Percentiles rank a stretch among this genome's conserved stretches.
These are phyloP conservation scores for Zaprionus gabonicus DNA, from an alignment of 1,140 invertebrate genomes.

Conservation along the genomic window DNA sequence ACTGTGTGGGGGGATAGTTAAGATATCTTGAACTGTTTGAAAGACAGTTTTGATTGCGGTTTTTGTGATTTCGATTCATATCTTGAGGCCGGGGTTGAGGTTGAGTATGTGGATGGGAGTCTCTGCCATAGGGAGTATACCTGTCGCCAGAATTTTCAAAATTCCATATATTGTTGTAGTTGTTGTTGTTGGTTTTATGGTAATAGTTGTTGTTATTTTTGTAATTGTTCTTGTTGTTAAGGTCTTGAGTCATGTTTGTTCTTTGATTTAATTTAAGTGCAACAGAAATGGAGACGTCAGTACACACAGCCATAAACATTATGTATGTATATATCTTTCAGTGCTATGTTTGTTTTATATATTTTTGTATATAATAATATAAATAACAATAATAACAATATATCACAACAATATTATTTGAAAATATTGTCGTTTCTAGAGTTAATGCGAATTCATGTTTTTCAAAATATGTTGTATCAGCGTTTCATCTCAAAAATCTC, in stretches of 20 bases:
- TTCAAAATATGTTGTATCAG: conserved; percentile 83
- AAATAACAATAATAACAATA: conserved; percentile 45
- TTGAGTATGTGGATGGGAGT: conserved; percentile 24
- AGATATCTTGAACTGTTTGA: conserved; percentile 26
- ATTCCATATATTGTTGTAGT: conserved; percentile 40
- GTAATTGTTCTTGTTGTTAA: conserved; percentile 26
- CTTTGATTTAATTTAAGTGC: conserved; percentile 27
- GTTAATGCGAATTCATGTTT: conserved; percentile 75
- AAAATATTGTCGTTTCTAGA: conserved; percentile 36
- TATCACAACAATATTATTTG: conserved; percentile 41
- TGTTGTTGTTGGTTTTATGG: conserved; percentile 17
- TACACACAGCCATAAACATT: conserved; percentile 74
- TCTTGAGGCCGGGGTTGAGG: conserved; percentile 35
- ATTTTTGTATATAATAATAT: conserved; percentile 45
- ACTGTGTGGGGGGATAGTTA: conserved; percentile 28
- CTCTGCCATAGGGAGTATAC: conserved; percentile 45
- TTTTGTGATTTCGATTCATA: conserved; percentile 37
- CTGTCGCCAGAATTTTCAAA: conserved; percentile 49
- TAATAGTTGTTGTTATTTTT: conserved; percentile 19
- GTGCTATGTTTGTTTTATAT: conserved; percentile 49
- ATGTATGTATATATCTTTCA: conserved; percentile 50
- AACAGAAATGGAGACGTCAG: conserved; percentile 60
- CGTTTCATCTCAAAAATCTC: conserved; percentile 30
- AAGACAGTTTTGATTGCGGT: conserved; percentile 25
- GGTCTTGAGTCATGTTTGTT: conserved; percentile 30